Evolutionary conservation across 1,140 invertebrate genomes (phyloP).

Genomic region (Trichogramma pretiosum): DNA sequence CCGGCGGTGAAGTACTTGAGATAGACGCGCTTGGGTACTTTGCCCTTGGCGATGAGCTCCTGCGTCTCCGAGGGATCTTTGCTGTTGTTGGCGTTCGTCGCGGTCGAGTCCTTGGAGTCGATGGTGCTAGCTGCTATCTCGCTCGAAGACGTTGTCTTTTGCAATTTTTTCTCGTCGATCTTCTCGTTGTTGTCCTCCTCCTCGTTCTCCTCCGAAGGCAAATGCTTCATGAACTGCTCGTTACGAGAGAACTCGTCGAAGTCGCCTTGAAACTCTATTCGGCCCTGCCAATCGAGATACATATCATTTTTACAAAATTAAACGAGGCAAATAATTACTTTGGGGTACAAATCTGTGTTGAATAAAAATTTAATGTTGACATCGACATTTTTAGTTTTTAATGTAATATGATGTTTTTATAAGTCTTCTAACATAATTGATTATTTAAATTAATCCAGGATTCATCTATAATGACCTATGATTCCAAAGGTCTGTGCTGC

Average conservation of each 20-base stretch:
- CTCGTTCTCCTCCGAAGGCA: neutral
- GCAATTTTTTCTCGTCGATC: neutral
- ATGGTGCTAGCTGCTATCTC: too few relatives aligned
- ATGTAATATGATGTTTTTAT: too few relatives aligned
- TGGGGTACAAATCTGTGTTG: too few relatives aligned
- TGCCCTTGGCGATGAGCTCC: neutral
- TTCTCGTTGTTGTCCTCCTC: neutral
- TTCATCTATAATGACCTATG: too few relatives aligned
- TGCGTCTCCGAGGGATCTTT: neutral
- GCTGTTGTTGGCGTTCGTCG: neutral
- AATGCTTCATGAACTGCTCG: neutral
- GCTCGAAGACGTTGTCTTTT: too few relatives aligned
- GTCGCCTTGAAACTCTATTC: neutral
- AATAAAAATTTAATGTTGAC: too few relatives aligned
- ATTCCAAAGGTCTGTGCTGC: too few relatives aligned
- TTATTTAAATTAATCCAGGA: too few relatives aligned
- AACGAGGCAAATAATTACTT: neutral
- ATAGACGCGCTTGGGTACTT: slow-evolving; percentile 2
- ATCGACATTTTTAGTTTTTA: too few relatives aligned
- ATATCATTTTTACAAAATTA: neutral
- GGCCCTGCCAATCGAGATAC: neutral
- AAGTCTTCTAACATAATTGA: too few relatives aligned
- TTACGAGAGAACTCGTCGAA: neutral
- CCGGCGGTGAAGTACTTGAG: slow-evolving; percentile 4
- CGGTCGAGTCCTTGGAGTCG: neutral